phyloP scores from a whole-genome alignment of 1,140 invertebrate genomes.

The Nylanderia fulva region DNA sequence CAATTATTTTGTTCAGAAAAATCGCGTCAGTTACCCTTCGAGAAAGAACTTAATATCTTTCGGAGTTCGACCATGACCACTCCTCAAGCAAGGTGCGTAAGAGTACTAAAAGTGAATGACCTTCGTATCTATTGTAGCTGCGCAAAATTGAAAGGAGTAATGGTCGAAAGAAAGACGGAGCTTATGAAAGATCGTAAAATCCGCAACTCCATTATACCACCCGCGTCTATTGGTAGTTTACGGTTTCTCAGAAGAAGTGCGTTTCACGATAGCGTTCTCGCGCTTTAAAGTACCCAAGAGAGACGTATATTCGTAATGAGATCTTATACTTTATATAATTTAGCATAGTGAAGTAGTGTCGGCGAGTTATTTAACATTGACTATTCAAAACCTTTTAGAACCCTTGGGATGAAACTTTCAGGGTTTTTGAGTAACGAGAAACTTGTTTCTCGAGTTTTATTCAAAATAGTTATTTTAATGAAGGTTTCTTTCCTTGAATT shows the following conservation, averaged over 20 bases:
- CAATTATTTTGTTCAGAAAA: neutral
- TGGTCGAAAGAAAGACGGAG: conserved; percentile 2
- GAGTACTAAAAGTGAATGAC: conserved; percentile 73
- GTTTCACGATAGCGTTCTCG: conserved; percentile 11
- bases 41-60: neutral
- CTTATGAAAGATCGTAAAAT: conserved; percentile 35
- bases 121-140: conserved; percentile 62
- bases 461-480: conserved; percentile 14
- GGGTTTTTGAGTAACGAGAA: neutral
- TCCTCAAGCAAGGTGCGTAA: conserved; percentile 67
- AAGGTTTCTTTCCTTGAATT: neutral
- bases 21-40: neutral
- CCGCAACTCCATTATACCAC: conserved; percentile 48
- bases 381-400: conserved; percentile 24
- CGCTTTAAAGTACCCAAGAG: neutral
- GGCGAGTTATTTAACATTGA: conserved; percentile 35
- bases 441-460: neutral
- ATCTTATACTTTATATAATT: conserved; percentile 50
- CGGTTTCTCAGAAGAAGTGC: conserved; percentile 34
- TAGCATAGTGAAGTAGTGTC: neutral
- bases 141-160: neutral
- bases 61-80: conserved; percentile 71
- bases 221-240: conserved; percentile 13
- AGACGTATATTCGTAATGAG: conserved; percentile 22
- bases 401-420: neutral